These are phyloP conservation scores for Allolobophora icterica DNA, from an alignment of 2,888 invertebrate species.

Conservation along the genomic window DNA sequence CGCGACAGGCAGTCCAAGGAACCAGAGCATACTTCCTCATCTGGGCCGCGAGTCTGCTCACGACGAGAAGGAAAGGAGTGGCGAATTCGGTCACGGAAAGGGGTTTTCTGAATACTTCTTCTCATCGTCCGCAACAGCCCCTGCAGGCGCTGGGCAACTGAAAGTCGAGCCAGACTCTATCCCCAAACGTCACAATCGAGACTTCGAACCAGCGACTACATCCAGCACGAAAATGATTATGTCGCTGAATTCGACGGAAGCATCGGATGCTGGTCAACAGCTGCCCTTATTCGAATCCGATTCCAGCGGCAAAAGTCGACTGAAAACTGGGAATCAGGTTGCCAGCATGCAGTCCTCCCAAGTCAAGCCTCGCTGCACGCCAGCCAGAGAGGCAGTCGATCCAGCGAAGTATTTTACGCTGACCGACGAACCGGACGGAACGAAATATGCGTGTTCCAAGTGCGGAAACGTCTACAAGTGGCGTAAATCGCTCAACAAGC, in stretches of 20 bases:
- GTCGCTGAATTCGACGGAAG: not conserved
- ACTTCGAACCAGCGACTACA: not conserved
- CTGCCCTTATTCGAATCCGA: not conserved
- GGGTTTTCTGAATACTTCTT: not conserved
- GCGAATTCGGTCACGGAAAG: not conserved
- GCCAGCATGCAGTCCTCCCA: slow-evolving; percentile 46
- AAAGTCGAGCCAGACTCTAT: not conserved
- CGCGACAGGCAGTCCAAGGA: not conserved
- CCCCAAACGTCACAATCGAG: not conserved
- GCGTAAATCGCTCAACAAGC: slow-evolving; percentile 65
- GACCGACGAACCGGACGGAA: slow-evolving; percentile 57
- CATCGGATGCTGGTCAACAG: not conserved
- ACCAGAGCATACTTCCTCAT: not conserved
- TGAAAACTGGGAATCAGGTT: not conserved
- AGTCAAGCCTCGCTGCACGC: slow-evolving; percentile 50
- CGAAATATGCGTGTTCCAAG: slow-evolving; percentile 64
- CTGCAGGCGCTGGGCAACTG: not conserved
- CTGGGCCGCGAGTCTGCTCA: not conserved
- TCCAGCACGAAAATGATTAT: not conserved
- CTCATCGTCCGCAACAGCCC: not conserved
- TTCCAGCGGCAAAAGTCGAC: not conserved
- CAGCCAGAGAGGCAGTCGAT: slow-evolving; percentile 49
- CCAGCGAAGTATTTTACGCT: slow-evolving; percentile 60
- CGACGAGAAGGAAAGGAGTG: not conserved
- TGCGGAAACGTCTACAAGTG: slow-evolving; percentile 65